Percentiles rank a stretch among this genome's conserved stretches.
Conservation (phyloP, 2,113 vertebrate genomes). For the Natator depressus region DNA sequence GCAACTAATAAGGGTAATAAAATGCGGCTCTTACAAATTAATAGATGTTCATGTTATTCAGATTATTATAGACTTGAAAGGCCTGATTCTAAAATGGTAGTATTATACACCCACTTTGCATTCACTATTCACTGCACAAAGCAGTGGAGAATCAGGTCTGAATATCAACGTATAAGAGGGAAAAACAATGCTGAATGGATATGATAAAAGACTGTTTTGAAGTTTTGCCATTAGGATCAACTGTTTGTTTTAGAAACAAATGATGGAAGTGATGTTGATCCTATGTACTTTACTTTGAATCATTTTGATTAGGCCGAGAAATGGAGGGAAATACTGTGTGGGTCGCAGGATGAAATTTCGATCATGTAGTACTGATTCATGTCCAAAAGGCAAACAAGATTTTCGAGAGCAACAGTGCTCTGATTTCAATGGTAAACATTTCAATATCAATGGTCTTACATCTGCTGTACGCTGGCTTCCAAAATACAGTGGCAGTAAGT, state of each 20-base stretch:
- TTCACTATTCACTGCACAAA: background rate
- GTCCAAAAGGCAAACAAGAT: constrained; percentile 89
- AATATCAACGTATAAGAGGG: background rate
- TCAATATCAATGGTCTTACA: constrained; percentile 95
- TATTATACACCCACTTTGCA: background rate
- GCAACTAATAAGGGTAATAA: background rate
- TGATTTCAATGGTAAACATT: constrained; percentile 94
- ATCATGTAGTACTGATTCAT: constrained; percentile 95
- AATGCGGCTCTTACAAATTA: background rate
- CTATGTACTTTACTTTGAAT: constrained; percentile 58
- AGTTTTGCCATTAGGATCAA: background rate
- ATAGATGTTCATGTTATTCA: background rate
- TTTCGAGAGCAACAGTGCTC: constrained; percentile 96
- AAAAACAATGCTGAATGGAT: background rate
- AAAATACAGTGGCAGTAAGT: constrained; percentile 98
- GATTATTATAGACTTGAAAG: background rate
- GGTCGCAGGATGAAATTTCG: constrained; percentile 98
- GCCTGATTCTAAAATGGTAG: background rate
- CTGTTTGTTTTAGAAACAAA: constrained; percentile 28
- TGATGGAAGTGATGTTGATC: background rate
- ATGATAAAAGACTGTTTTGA: background rate
- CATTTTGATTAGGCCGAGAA: constrained; percentile 86
- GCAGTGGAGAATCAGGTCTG: background rate
- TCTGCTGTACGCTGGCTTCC: constrained; percentile 94
- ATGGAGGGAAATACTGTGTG: constrained; percentile 94